Conservation (phyloP, 1,140 invertebrate genomes). For the Drosophila azteca region DNA sequence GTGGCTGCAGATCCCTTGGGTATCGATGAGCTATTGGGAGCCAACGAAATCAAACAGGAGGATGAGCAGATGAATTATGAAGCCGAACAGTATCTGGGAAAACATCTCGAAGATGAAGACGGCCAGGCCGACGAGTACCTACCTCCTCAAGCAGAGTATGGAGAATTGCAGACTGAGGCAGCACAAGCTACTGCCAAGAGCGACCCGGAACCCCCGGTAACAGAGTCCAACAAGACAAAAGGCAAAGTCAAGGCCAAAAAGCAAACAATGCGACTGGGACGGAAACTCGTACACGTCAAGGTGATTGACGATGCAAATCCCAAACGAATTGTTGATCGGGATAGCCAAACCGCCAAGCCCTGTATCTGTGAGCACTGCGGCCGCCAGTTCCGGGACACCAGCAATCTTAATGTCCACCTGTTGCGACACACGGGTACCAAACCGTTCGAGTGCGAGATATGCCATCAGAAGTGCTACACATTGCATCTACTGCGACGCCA, state of each 20-base stretch:
- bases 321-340: conserved; percentile 66
- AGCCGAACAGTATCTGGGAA: not conserved
- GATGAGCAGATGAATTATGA: conserved; percentile 4
- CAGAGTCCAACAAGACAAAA: not conserved
- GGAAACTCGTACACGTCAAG: conserved; percentile 63
- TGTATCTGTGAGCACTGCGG: conserved; percentile 73
- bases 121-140: conserved; percentile 9
- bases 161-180: conserved; percentile 18
- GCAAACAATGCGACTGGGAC: conserved; percentile 67
- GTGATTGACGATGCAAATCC: conserved; percentile 63
- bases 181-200: not conserved
- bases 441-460: conserved; percentile 63
- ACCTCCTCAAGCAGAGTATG: conserved; percentile 25
- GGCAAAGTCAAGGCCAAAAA: conserved; percentile 27
- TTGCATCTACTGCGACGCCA: conserved; percentile 61
- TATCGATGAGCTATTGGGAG: conserved; percentile 28
- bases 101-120: conserved; percentile 19
- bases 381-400: conserved; percentile 62
- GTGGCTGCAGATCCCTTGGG: conserved; percentile 46
- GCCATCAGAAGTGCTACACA: conserved; percentile 68
- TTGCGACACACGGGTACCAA: conserved; percentile 69
- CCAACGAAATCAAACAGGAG: conserved; percentile 25
- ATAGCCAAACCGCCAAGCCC: conserved; percentile 53
- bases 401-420: conserved; percentile 66
- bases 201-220: not conserved